Conservation (phyloP, 2,888 invertebrate genomes). For the Tipula lateralis region DNA sequence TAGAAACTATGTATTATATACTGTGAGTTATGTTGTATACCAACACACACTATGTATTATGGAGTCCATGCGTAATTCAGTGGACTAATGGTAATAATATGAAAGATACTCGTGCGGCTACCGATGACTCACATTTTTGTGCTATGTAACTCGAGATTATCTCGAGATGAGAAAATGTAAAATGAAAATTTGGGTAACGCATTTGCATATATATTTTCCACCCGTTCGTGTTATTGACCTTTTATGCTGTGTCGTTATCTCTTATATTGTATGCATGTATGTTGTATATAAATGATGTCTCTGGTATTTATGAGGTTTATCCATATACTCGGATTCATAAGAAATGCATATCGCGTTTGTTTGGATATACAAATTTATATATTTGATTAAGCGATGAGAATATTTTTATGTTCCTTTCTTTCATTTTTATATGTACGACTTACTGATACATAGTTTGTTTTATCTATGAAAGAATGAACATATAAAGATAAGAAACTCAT, state of each 20-base stretch:
- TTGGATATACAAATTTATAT: neutral
- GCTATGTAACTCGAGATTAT: neutral
- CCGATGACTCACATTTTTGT: neutral
- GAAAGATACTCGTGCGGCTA: neutral
- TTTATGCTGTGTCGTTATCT: neutral
- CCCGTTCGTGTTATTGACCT: neutral
- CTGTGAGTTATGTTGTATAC: neutral
- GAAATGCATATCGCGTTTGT: neutral
- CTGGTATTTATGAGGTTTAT: neutral
- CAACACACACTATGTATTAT: neutral
- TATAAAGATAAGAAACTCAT: neutral
- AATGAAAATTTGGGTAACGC: neutral
- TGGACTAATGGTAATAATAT: neutral
- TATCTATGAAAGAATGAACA: neutral
- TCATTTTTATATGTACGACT: neutral
- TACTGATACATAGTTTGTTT: neutral
- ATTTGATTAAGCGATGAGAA: neutral
- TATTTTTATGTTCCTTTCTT: neutral
- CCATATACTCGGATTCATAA: neutral
- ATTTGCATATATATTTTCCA: neutral
- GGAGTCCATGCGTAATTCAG: neutral
- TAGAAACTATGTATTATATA: neutral
- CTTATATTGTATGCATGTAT: neutral
- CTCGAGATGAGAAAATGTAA: neutral
- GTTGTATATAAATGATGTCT: neutral